Evolutionary conservation across 2,113 vertebrate genomes (phyloP).

Genomic region (Lagenorhynchus albirostris): DNA sequence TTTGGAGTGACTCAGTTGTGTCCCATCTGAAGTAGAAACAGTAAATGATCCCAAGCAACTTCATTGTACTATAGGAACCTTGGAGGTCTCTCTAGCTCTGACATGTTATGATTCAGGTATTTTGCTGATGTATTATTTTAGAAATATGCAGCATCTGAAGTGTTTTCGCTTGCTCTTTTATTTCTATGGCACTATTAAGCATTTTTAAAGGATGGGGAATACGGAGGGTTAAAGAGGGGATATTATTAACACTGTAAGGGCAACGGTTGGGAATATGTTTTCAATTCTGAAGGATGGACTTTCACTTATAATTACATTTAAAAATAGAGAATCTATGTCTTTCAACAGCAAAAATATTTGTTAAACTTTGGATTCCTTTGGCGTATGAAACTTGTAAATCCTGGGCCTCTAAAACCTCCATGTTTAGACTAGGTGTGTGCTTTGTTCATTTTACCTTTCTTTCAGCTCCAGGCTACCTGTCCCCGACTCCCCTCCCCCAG

Average conservation of each 20-base stretch:
- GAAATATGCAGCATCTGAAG: not conserved
- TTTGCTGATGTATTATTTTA: not conserved
- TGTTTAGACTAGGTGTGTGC: not conserved
- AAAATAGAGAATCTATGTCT: not conserved
- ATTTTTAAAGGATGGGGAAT: not conserved
- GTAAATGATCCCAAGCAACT: not conserved
- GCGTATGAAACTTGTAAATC: not conserved
- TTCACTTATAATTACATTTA: not conserved
- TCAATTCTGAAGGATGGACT: not conserved
- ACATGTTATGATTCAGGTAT: not conserved
- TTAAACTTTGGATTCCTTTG: not conserved
- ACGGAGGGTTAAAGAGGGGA: not conserved
- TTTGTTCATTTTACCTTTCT: not conserved
- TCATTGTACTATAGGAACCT: not conserved
- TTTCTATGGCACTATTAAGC: not conserved
- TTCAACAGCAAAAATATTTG: not conserved
- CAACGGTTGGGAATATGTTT: not conserved
- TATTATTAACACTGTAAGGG: not conserved
- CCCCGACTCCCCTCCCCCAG: rapidly evolving
- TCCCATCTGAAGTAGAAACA: not conserved
- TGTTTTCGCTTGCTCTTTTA: not conserved
- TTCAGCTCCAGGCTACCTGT: not conserved
- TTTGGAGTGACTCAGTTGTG: not conserved
- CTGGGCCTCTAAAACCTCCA: not conserved
- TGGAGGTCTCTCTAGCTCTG: not conserved